Base-by-base conservation (phyloP, 2,113 vertebrate genomes). In the Malurus alboscapulatus region DNA sequence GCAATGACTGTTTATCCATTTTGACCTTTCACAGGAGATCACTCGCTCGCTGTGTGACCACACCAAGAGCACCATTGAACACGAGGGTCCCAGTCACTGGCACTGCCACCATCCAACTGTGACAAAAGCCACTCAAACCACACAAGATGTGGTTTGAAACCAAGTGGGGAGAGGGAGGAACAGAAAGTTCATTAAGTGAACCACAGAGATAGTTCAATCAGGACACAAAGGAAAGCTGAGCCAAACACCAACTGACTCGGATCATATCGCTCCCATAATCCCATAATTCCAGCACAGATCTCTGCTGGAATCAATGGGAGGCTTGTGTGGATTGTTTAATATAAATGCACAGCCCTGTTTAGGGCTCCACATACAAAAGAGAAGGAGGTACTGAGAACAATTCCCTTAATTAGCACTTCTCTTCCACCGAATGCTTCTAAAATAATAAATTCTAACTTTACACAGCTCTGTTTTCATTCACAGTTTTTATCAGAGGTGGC, bases 201-300 rank as follows among this genome's bases (percentile, higher is more conserved):
- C 73, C 90, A 73, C 58, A 69, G 78, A 92, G 87, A 74, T 74
- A 87, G 84, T 94, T 96, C 80, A 88, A 93, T 83, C 67, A 83
- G 85, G 84, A 72, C 71, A 96, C 73, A 96, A 94, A 88, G 74
- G 87, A 67, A 77, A 67, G 68, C 16, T 84, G 90, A 94, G 90
- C 83, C 55, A 92, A 93, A 90, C 65, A 89, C 88, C 87, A 86
- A 95, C 77, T 95, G 93, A 92, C 77, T 90, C 16, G 26, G 90
- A 94, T 94, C 93, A 79, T 89, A 95, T 81, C 75, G 0, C 94
- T 96, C 93, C 84, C 77, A 88, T 96, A 90, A 95, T 95, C 91
- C 93, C 77, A 88, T 96, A 90, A 95, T 95, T 89, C 93, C 90
- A 3, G 58, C 80, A 80, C 71, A 96, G 55, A 69, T 57, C 76